Conservation (phyloP, 2,888 invertebrate genomes). For the Apamea epomidion region DNA sequence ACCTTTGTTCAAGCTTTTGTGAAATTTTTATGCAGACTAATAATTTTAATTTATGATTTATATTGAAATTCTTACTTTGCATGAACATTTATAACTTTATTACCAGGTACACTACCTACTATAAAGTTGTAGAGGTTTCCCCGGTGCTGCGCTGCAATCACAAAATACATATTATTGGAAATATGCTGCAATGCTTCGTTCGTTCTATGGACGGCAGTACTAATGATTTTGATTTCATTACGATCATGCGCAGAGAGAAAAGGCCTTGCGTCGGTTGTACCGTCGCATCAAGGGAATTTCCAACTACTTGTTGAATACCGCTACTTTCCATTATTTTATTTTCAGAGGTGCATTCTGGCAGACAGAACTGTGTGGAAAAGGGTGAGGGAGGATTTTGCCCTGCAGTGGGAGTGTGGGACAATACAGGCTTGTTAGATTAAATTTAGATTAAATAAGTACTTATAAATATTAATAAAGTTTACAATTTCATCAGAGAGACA, state of each 20-base stretch:
- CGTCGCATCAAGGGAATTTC: constrained; percentile 8
- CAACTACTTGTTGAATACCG: constrained; percentile 40
- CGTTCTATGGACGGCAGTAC: constrained; percentile 4
- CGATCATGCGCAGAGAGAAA: constrained; percentile 45
- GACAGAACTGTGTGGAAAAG: neutral
- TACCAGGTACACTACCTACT: neutral
- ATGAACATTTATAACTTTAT: neutral
- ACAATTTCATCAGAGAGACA: neutral
- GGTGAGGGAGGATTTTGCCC: neutral
- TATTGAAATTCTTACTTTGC: too few relatives aligned
- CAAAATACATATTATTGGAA: neutral
- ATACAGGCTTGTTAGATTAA: neutral
- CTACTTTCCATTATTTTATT: neutral
- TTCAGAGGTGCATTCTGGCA: neutral
- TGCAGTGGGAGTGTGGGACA: too few relatives aligned
- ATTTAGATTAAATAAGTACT: neutral
- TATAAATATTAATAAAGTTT: neutral
- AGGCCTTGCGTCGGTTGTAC: neutral
- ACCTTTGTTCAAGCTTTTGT: neutral
- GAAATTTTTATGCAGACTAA: too few relatives aligned
- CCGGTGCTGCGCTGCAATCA: neutral
- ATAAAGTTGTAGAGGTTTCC: constrained; percentile 1
- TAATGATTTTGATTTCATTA: constrained; percentile 46
- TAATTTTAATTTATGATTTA: too few relatives aligned
- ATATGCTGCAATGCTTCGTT: constrained; percentile 6